Evolutionary conservation across 2,888 invertebrate species (phyloP).

Genomic region (Lasioglossum malachurum): DNA sequence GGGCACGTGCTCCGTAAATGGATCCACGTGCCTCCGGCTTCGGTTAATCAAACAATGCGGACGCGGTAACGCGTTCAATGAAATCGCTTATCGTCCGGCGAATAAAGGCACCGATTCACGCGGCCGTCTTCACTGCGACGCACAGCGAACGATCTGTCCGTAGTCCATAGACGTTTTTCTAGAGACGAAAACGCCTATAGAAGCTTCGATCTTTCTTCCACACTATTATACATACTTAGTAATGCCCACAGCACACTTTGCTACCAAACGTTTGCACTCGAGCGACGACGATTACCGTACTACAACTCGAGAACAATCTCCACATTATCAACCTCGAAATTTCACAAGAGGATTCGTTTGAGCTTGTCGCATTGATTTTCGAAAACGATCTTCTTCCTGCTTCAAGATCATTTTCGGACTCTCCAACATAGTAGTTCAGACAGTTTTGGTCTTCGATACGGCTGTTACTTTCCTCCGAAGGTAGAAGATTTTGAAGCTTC

Average conservation of each 20-base stretch:
- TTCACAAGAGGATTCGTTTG: too few species aligned
- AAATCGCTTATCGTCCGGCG: conserved; percentile 7
- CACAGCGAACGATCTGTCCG: background rate
- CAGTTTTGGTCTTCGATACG: too few species aligned
- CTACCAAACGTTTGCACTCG: too few species aligned
- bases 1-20: conserved; percentile 54
- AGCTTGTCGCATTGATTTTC: too few species aligned
- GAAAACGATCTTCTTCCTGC: too few species aligned
- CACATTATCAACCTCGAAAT: too few species aligned
- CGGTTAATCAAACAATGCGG: conserved; percentile 23
- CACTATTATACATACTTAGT: background rate
- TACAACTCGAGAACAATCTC: too few species aligned
- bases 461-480: too few species aligned
- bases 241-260: background rate
- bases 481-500: too few species aligned
- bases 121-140: background rate
- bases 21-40: conserved; percentile 45
- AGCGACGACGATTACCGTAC: too few species aligned
- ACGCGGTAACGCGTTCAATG: background rate
- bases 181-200: background rate
- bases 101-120: background rate
- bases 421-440: too few species aligned
- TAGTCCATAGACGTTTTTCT: background rate
- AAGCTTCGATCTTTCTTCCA: background rate
- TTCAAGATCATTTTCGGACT: too few species aligned